Percentiles rank a stretch among this genome's conserved stretches.
phyloP scores from a whole-genome alignment of 2,888 invertebrate species.

The Folsomia manolachei region DNA sequence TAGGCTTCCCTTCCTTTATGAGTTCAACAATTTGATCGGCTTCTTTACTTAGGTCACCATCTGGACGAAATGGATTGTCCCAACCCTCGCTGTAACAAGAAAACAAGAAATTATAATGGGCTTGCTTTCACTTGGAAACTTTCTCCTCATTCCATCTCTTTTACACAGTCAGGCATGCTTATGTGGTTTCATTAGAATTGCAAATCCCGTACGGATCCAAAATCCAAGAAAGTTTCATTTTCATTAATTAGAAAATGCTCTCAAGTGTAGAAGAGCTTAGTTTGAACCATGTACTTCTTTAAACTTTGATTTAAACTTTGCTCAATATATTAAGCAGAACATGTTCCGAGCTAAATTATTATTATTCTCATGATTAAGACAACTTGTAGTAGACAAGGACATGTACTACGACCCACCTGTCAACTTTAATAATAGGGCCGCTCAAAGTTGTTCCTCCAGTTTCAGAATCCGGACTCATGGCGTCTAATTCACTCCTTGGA shows the following conservation, averaged over 20 bases:
- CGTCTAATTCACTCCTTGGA: slow-evolving; percentile 58
- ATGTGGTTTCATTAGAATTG: background rate
- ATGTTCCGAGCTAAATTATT: too few relatives aligned
- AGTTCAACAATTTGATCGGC: slow-evolving; percentile 94
- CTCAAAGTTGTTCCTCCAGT: background rate
- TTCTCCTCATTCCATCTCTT: too few relatives aligned
- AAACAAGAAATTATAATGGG: slow-evolving; percentile 20
- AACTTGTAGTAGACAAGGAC: background rate
- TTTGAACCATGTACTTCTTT: background rate
- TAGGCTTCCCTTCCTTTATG: slow-evolving; percentile 86
- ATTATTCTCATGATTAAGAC: too few relatives aligned
- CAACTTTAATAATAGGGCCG: slow-evolving; percentile 1
- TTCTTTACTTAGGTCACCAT: slow-evolving; percentile 89
- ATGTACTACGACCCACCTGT: background rate
- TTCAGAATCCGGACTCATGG: slow-evolving; percentile 16
- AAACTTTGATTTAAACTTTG: too few relatives aligned
- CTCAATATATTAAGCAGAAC: too few relatives aligned
- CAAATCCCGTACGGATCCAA: background rate
- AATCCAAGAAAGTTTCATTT: too few relatives aligned
- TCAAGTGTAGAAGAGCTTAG: background rate
- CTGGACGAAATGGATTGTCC: slow-evolving; percentile 97
- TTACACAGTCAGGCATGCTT: too few relatives aligned
- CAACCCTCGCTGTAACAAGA: slow-evolving; percentile 75
- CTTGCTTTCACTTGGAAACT: background rate
- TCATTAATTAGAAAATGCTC: background rate